A percentile compares a stretch with the other conserved stretches of the same genome.
These are phyloP conservation scores for Siniperca undulata DNA, from an alignment of 2,797 vertebrate species.

Conservation along the genomic window DNA sequence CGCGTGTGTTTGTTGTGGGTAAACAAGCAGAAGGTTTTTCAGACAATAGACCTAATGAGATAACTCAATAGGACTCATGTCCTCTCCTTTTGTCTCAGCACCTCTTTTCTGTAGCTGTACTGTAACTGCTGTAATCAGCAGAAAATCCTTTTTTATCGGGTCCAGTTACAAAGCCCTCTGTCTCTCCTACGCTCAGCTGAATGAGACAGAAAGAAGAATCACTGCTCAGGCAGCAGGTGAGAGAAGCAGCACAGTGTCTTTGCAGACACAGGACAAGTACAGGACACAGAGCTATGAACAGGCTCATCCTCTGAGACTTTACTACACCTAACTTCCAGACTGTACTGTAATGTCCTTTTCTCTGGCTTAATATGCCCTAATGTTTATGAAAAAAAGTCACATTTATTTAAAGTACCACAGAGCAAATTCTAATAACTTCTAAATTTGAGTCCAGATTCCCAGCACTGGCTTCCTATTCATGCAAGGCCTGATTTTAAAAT, in stretches of 20 bases:
- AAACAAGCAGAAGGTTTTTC: neutral
- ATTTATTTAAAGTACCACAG: constrained; percentile 16
- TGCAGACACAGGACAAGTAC: constrained; percentile 1
- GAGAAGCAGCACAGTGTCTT: constrained; percentile 19
- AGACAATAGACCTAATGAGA: neutral
- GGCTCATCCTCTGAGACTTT: constrained; percentile 26
- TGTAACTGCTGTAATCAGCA: constrained; percentile 60
- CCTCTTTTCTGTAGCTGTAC: constrained; percentile 12
- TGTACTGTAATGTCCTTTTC: constrained; percentile 14
- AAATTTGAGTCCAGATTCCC: constrained; percentile 4
- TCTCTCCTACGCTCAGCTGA: constrained; percentile 45
- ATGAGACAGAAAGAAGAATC: constrained; percentile 35
- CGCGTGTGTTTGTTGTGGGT: neutral
- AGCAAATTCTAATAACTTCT: neutral
- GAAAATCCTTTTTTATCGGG: constrained; percentile 37
- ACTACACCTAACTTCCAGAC: neutral
- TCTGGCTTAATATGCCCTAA: constrained; percentile 6
- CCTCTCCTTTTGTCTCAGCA: constrained; percentile 25
- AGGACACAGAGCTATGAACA: constrained; percentile 30
- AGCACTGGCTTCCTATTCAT: neutral
- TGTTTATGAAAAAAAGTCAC: constrained; percentile 22
- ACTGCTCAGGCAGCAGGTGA: constrained; percentile 32
- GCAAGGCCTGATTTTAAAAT: neutral
- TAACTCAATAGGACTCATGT: constrained; percentile 3
- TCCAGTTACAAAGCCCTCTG: constrained; percentile 34